Base-by-base conservation (phyloP, 2,113 vertebrate genomes). In the Otolemur garnettii region DNA sequence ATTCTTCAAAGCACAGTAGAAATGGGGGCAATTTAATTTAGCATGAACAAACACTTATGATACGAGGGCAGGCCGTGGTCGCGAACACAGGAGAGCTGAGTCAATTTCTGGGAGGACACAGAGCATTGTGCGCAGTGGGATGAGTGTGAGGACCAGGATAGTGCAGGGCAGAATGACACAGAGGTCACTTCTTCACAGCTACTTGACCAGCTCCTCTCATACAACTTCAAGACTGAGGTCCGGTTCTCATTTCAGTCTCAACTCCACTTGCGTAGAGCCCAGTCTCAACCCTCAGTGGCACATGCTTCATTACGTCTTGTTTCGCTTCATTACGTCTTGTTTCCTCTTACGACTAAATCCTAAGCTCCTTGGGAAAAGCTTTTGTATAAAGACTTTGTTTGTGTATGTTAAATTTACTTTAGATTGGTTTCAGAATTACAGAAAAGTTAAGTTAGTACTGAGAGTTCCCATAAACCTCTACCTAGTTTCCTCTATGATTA, bases 401-500 rank as follows among this genome's bases (percentile, higher is more conserved):
- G 12, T 62, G 18, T 81, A 26, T 71, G 8, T 82, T 69, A 85
- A 91, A 90, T 14, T 91, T 79, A 93, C 57, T 72, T 84, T 89
- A 80, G 24, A 94, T 83, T 35, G 33, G 22, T 59, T 91, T 64
- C 50, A 91, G 10, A 82, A 71, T 75, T 68, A 57, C 14, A 89
- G 28, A 55, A 69, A 84, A 69, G 45, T 45, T 91, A 60, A 83
- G 21, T 81, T 24, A 71, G 5, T 55, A 28, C 21, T 77, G 24
- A 79, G 24, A 80, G 35, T 88, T 96, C 2, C 22, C 24, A 69
- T 42, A 82, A 35, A 75, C 12, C 4, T 55, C 60, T 5, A 50
- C 12, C 33, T 24, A 83, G 38, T 83, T 89, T 75, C 26, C 28
- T 7, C 24, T 71, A 30, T 88, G 66, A 62, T 60, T 85, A 86